Evolutionary conservation across 2,888 invertebrate genomes (phyloP), one percentile per base, ranked within the genome.

Genomic region (Alentia gelatinosa): DNA sequence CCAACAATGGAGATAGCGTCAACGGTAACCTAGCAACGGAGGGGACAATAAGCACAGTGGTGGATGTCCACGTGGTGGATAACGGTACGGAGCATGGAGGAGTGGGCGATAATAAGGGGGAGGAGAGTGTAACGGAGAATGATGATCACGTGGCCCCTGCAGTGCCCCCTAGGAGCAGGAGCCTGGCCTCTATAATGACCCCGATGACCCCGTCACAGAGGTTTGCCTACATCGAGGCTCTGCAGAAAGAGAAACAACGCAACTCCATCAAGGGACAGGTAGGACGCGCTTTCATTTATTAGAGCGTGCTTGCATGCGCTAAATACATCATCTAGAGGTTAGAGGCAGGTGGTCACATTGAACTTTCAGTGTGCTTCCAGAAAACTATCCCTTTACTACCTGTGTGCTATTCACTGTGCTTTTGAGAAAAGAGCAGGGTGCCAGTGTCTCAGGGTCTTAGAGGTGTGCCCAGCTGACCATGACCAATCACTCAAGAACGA

Each of bases 241-340:
- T 86, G 15, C 86, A 86, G 86, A 86, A 86, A 30, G 47, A 86
- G 42, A 86, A 86, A 23, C 86, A 47, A 35, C 42, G 50, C 23
- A 47, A 30, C 86, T 50, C 42, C 33, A 86, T 47, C 35, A 86
- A 86, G 35, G 86, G 86, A 42, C 86, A 86, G 86, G 86, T 86
- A 86, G 47, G 86, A 1, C 26, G 3, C 26, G 35, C 26, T 75
- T 75, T 75, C 1, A n/a, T n/a, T n/a, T n/a, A n/a, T n/a, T n/a
- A n/a, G n/a, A n/a, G n/a, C n/a, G n/a, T n/a, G n/a, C n/a, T n/a
- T n/a, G n/a, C n/a, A n/a, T n/a, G n/a, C n/a, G n/a, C n/a, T n/a
- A n/a, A n/a, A n/a, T n/a, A n/a, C n/a, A n/a, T n/a, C n/a, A n/a
- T n/a, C n/a, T n/a, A n/a, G n/a, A n/a, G n/a, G n/a, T n/a, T n/a